A percentile compares a stretch with the other conserved stretches of the same genome.
Conservation (phyloP, 2,888 invertebrate genomes). For the Tanytarsus gracilentus region DNA sequence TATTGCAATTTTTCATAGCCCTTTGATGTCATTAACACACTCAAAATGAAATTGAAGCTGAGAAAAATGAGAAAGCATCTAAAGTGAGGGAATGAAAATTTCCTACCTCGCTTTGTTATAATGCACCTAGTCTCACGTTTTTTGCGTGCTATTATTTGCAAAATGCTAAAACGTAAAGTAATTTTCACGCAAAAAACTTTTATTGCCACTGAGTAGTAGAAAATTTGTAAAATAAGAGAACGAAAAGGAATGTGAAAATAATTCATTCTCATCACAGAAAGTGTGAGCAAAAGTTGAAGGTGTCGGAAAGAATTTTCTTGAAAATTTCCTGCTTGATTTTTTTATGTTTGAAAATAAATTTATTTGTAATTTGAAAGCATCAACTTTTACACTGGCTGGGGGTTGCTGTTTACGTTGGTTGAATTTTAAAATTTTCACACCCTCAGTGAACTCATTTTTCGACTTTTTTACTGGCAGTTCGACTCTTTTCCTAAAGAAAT, state of each 20-base stretch:
- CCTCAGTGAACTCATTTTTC: background rate
- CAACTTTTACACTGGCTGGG: constrained; percentile 20
- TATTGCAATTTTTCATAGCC: constrained; percentile 6
- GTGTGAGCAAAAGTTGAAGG: background rate
- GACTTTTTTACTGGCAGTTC: background rate
- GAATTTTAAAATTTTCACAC: constrained; percentile 27
- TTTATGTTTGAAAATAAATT: constrained; percentile 17
- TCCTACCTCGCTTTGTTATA: background rate
- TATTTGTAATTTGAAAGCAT: constrained; percentile 17
- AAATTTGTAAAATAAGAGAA: background rate
- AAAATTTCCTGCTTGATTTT: constrained; percentile 22
- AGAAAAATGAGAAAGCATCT: background rate
- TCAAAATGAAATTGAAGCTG: constrained; percentile 7
- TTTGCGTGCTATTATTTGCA: background rate
- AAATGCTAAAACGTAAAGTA: constrained; percentile 14
- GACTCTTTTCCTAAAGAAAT: background rate
- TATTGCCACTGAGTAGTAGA: background rate
- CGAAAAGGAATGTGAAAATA: background rate
- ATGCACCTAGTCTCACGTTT: background rate
- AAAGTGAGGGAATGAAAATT: background rate
- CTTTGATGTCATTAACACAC: constrained; percentile 12
- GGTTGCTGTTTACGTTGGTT: constrained; percentile 17
- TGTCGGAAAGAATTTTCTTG: background rate
- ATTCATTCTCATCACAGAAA: constrained; percentile 8
- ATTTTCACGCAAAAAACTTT: constrained; percentile 7